These are phyloP conservation scores for Eupithecia centaureata DNA, from an alignment of 2,888 invertebrate species.

Conservation along the genomic window DNA sequence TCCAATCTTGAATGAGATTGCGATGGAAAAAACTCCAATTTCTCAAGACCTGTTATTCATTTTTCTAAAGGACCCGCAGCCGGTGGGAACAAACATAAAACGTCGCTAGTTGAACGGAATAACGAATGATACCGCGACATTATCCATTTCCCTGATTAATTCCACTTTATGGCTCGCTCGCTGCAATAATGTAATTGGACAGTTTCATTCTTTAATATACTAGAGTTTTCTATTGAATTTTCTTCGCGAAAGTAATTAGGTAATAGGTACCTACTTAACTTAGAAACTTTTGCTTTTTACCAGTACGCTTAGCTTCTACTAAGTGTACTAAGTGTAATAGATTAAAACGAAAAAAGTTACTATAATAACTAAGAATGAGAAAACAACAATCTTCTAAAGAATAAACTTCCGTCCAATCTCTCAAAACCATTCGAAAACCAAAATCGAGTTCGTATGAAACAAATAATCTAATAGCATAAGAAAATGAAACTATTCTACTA, in stretches of 20 bases:
- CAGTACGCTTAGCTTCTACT: no score
- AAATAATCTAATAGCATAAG: no score
- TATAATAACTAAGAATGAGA: no score
- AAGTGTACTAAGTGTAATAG: no score
- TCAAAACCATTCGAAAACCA: no score
- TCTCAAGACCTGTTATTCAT: not conserved
- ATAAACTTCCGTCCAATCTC: no score
- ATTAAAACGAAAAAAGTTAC: no score
- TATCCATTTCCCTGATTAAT: constrained; percentile 54
- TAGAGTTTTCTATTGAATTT: constrained; percentile 11
- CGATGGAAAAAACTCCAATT: not conserved
- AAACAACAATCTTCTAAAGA: no score
- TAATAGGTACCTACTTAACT: no score
- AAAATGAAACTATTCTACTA: no score
- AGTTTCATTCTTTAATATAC: constrained; percentile 32
- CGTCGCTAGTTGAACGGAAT: constrained; percentile 27
- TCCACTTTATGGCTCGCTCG: constrained; percentile 42
- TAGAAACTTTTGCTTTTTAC: no score
- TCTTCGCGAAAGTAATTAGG: not conserved
- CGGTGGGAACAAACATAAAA: constrained; percentile 20
- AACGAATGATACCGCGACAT: constrained; percentile 40
- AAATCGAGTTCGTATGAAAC: no score
- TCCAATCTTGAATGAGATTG: not conserved
- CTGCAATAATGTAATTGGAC: constrained; percentile 44
- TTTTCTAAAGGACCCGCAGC: constrained; percentile 1